Base-by-base conservation (phyloP, 2,888 invertebrate species). In the Aphodius sticticus region DNA sequence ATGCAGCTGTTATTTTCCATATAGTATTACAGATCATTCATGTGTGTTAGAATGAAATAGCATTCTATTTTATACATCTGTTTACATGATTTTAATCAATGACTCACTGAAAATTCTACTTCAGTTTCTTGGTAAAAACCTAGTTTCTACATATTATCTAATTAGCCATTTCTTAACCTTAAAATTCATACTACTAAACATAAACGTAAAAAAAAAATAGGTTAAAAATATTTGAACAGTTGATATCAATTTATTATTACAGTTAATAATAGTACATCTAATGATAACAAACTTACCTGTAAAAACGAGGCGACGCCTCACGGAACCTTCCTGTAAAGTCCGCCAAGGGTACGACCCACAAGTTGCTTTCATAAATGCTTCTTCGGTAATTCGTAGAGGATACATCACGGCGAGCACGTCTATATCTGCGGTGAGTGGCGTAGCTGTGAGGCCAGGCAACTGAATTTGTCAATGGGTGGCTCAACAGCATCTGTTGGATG, bases 281-380 rank as follows among this genome's bases (percentile, higher is more conserved):
- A 7, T 53, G 6, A 53, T 12, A 37, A 78, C 87, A 36, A 74
- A 74, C 35, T 0, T 86, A 95, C 95, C 95, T 93, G 87, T 94
- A 96, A 88, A 94, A 95, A 70, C 92, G 91, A 0, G 96, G 95
- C 36, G 93, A 92, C 85, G 94, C 93, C 85, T 95, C 95, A 14
- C 96, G 91, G 85, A 92, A 94, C 36, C 94, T 91, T 35, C 94
- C 94, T 26, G 93, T 93, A 84, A 93, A 90, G 89, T 95, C 94
- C 5, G 93, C 92, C 81, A 94, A 90, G 14, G 94, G 92, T 77
- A 92, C 89, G 6, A 95, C 95, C 93, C 96, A 95, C 84, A 96
- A 89, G 87, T 95, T 94, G 83, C 93, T 92, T 5, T 92, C 91
- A 89, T 97, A 97, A 75, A 97, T 92, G 80, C 93, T 92, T 84